Base-by-base conservation (phyloP, 2,888 invertebrate genomes). In the Cetonia aurata region DNA sequence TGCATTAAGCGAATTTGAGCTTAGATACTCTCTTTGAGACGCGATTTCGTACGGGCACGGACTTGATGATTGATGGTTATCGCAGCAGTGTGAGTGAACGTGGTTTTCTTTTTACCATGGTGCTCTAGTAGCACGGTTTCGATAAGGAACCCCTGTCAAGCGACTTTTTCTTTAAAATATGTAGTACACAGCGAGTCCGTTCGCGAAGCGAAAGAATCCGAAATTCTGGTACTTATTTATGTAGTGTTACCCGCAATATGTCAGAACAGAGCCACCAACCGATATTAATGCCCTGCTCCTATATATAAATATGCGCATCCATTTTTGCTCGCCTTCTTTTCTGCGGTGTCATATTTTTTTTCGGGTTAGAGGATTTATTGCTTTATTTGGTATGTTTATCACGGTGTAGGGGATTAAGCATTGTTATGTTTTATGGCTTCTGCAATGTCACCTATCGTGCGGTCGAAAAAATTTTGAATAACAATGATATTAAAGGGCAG, bases 101-200 rank as follows among this genome's bases (percentile, higher is more conserved):
- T 33, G 48, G 46, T 15, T 33, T 15, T 31, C 33, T 15, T 37
- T 25, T 25, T 25, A 15, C 62, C 33, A 41, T 13, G 48, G 19
- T 8, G 62, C 15, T 10, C 10, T 48, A 37, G 62, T 15, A 4
- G n/a, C n/a, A n/a, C 25, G n/a, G n/a, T 42, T n/a, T 48, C 62
- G 62, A 62, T 62, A 62, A 62, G 50, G 31, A 62, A 62, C 48
- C 62, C 62, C 50, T 62, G 62, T 62, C 62, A 62, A 62, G 50
- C 62, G 62, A 62, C 48, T 62, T 62, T 4, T 25, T 25, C 25
- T 25, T 62, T 62, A 62, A 62, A 62, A 50, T 62, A 62, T 48
- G 62, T 62, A 48, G 25, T 50, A 48, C 15, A 44, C 48, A 9
- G 48, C 37, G 50, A 42, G 25, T 42, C 4, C 59, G 59, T n/a